These are phyloP conservation scores for Xylota sylvarum DNA, from an alignment of 2,888 invertebrate genomes.

Conservation along the genomic window DNA sequence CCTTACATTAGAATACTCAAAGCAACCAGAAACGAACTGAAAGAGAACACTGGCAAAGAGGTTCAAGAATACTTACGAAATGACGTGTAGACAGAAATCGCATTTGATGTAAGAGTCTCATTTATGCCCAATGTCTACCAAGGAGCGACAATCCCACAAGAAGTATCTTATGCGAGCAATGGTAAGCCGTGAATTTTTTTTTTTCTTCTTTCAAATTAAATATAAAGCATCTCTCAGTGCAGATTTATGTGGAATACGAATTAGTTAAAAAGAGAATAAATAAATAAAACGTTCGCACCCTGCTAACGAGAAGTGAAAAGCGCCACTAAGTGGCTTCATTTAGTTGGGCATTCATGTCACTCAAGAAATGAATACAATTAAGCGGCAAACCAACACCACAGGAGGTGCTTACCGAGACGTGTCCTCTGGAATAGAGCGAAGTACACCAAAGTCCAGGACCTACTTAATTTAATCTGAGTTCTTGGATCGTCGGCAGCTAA, in stretches of 20 bases:
- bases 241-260: neutral
- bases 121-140: no score
- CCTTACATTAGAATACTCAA: no score
- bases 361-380: slow-evolving; percentile 50
- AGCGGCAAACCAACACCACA: slow-evolving; percentile 16
- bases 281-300: neutral
- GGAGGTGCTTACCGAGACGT: slow-evolving; percentile 18
- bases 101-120: no score
- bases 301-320: neutral
- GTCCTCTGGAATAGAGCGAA: neutral
- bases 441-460: slow-evolving; percentile 15
- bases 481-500: slow-evolving; percentile 41
- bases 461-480: slow-evolving; percentile 62
- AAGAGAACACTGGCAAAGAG: no score
- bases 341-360: neutral
- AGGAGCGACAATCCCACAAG: no score
- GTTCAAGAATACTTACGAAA: no score
- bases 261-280: neutral
- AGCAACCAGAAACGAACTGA: no score
- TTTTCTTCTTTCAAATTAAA: neutral
- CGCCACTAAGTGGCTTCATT: slow-evolving; percentile 14
- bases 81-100: no score
- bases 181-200: no score
- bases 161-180: no score
- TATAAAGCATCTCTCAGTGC: neutral